Base-by-base conservation (phyloP, 2,797 vertebrate genomes). In the Rhinoraja longicauda region DNA sequence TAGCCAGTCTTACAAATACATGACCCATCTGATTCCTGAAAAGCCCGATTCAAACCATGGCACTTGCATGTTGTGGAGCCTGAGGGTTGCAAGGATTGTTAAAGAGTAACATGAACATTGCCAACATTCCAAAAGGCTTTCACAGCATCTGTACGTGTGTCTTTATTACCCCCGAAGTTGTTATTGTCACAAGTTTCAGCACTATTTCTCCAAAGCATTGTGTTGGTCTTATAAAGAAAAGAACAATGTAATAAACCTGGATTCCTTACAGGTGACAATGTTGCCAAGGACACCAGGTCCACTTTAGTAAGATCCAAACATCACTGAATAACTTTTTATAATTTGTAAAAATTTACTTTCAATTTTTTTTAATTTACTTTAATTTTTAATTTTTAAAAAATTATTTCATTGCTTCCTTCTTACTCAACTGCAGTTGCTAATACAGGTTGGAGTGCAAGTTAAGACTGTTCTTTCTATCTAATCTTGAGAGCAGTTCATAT, bases 11-110 rank as follows among this genome's bases (percentile, higher is more conserved):
- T 96, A 95, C 98, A 99, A 95, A 99, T 96, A 94, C 98, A 99
- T 6, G 97, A 98, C 1, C 97, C 97, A 24, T 99, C 98, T 0
- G 97, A 99, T 77, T 96, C 97, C 95, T 99, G 98, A 94, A 99
- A 99, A 0, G 98, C 96, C 7, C 98, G 96, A 94, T 99, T 98
- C 94, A 97, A 96, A 73, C 98, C 98, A 0, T 82, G 95, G 93
- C 98, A 99, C 1, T 93, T 96, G 93, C 98, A 99, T 70, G 96
- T 97, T 53, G 96, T 95, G 4, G 98, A 97, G 90, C 98, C 98
- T 99, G 94, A 7, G 21, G 62, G 12, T 64, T 39, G 5, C 39
- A 75, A 53, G 32, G n/a, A 64, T 19, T 1, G 12, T 88, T 36
- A 64, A 36, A n/a, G 7, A 67, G 9, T 64, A 36, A 62, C 82